Evolutionary conservation across 2,797 vertebrate genomes (phyloP).

Genomic region (Dromococcyx pavoninus): DNA sequence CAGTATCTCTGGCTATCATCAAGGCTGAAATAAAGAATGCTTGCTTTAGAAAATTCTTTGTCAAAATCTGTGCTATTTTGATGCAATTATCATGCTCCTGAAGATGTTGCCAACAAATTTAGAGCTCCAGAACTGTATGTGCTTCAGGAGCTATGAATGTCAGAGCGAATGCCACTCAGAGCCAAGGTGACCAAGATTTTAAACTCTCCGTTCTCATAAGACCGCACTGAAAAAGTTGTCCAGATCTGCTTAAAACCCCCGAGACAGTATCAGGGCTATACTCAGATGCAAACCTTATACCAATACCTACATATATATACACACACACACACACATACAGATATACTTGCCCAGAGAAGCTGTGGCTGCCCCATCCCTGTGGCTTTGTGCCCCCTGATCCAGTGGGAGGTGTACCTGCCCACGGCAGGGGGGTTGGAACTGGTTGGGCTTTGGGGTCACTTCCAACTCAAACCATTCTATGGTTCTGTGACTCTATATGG

Average conservation of each 20-base stretch:
- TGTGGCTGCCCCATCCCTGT: too few species aligned
- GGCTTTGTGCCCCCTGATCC: too few species aligned
- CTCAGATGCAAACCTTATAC: neutral
- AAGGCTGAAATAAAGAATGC: neutral
- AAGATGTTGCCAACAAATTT: neutral
- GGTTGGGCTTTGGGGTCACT: too few species aligned
- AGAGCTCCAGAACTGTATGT: neutral
- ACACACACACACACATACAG: fast-evolving
- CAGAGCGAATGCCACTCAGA: neutral
- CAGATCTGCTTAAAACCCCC: neutral
- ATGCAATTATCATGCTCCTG: neutral
- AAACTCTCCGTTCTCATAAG: neutral
- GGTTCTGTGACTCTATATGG: too few species aligned
- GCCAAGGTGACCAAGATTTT: neutral
- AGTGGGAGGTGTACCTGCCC: too few species aligned
- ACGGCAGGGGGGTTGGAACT: too few species aligned
- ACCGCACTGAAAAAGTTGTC: neutral
- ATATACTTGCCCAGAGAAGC: too few species aligned
- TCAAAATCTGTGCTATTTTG: neutral
- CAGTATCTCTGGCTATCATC: neutral
- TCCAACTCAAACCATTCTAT: too few species aligned
- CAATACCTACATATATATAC: fast-evolving
- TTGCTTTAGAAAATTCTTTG: neutral
- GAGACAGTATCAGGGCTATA: neutral
- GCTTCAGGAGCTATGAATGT: neutral